These are phyloP conservation scores for Otolemur crassicaudatus DNA, from an alignment of 2,797 vertebrate species.

Conservation along the genomic window DNA sequence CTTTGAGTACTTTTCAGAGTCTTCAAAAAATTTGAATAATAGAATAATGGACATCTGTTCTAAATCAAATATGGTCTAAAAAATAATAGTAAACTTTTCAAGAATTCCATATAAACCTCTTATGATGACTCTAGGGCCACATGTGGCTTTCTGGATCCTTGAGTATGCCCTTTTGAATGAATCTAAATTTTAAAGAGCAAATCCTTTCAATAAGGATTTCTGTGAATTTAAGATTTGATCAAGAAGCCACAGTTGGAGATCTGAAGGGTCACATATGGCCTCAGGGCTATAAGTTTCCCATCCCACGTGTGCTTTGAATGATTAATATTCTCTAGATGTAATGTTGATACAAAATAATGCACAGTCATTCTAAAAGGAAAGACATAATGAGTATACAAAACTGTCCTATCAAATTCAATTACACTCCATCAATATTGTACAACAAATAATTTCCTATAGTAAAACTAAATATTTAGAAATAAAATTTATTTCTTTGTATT, in stretches of 20 bases:
- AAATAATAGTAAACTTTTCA: constrained; percentile 82
- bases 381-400: constrained; percentile 29
- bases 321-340: constrained; percentile 73
- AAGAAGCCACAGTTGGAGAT: no score
- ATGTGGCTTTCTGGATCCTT: no score
- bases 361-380: constrained; percentile 67
- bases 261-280: no score
- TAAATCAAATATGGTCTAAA: constrained; percentile 76
- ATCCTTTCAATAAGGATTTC: no score
- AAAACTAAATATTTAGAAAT: constrained; percentile 58
- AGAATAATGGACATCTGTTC: constrained; percentile 83
- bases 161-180: no score
- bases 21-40: constrained; percentile 80
- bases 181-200: no score
- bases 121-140: constrained; percentile 64
- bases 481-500: neutral
- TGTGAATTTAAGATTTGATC: no score
- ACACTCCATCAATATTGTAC: neutral
- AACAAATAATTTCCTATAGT: constrained; percentile 3
- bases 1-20: constrained; percentile 75
- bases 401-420: neutral
- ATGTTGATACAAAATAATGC: constrained; percentile 56
- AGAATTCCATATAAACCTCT: constrained; percentile 80
- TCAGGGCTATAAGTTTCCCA: neutral
- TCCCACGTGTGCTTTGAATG: constrained; percentile 57